These are phyloP conservation scores for Plectropomus leopardus DNA, from an alignment of 2,113 vertebrate species.

Conservation along the genomic window DNA sequence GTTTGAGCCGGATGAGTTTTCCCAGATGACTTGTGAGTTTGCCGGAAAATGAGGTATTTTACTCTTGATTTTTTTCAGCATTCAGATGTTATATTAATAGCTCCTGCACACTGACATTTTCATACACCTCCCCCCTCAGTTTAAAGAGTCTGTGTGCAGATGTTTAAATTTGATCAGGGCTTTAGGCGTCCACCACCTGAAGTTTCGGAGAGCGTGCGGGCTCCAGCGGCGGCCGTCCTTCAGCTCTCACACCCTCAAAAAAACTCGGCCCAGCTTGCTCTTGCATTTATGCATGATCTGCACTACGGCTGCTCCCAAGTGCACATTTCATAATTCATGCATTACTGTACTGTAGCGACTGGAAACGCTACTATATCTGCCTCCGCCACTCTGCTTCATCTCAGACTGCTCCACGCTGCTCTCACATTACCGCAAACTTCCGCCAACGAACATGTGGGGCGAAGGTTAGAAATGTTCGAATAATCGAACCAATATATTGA, in stretches of 20 bases:
- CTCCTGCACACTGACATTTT: neutral
- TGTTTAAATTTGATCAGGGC: neutral
- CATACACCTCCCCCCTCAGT: neutral
- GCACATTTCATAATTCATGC: conserved; percentile 85
- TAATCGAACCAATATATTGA: neutral
- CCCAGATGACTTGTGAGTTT: conserved; percentile 7
- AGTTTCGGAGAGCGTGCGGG: conserved; percentile 39
- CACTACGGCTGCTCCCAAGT: conserved; percentile 75
- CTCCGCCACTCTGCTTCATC: conserved; percentile 65
- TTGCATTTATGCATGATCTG: conserved; percentile 85
- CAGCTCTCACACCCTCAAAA: conserved; percentile 58
- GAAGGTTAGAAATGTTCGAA: neutral
- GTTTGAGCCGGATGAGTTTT: conserved; percentile 24
- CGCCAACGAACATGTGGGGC: neutral
- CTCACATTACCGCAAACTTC: conserved; percentile 48
- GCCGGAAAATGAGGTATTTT: neutral
- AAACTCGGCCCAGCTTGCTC: conserved; percentile 65
- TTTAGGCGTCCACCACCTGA: conserved; percentile 36
- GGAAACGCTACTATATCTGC: conserved; percentile 76
- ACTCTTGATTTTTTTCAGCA: neutral
- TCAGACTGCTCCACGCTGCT: conserved; percentile 32
- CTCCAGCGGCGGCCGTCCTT: conserved; percentile 54
- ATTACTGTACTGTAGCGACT: conserved; percentile 75
- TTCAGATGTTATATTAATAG: conserved; percentile 15
- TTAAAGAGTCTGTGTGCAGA: neutral